Base-by-base conservation (phyloP, 2,797 vertebrate species). In the Microchirus variegatus region DNA sequence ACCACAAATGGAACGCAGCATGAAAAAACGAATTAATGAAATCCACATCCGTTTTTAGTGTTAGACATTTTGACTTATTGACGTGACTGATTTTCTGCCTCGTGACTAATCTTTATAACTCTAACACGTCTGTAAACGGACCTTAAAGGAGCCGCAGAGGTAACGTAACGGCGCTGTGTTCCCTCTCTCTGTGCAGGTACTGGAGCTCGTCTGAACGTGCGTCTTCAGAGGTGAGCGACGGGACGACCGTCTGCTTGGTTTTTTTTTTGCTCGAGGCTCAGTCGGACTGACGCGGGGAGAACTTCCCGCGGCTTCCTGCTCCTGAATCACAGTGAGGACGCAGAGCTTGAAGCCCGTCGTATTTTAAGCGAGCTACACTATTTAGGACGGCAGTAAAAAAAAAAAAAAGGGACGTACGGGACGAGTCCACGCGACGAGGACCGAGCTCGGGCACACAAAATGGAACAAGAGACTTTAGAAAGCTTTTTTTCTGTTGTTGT, bases 151-250 rank as follows among this genome's bases (percentile, higher is more conserved):
- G 40, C 13, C 14, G 0, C 26, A 49, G 44, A 49, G 44, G 6
- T 42, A 9, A 57, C 7, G 1, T 19, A 8, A 41, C 19, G 3
- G 8, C 0, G 63, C n/a, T 12, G 0, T 10, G 3, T 47, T 65
- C 53, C 47, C 17, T 82, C 70, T 82, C 70, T 80, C 64, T 55
- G 13, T 17, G 48, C 86, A 97, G 97, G 97, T 98, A 88, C 95
- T 99, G 69, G 97, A 99, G 87, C 94, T 99, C 54, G 96, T 98
- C 87, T 98, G 95, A 94, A 69, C 66, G 49, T 59, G 4, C 4
- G 36, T 64, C 66, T 53, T 72, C 51, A 46, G 58, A 35, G n/a
- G n/a, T n/a, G 13, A 44, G 48, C 48, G 31, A 66, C 22, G 26
- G 52, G 87, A 63, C 52, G 46, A 22, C 67, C 60, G 13, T 72